Percentiles rank a stretch among this genome's conserved stretches.
Evolutionary conservation across 2,888 invertebrate species (phyloP).

Genomic region (Ceraclea dissimilis): DNA sequence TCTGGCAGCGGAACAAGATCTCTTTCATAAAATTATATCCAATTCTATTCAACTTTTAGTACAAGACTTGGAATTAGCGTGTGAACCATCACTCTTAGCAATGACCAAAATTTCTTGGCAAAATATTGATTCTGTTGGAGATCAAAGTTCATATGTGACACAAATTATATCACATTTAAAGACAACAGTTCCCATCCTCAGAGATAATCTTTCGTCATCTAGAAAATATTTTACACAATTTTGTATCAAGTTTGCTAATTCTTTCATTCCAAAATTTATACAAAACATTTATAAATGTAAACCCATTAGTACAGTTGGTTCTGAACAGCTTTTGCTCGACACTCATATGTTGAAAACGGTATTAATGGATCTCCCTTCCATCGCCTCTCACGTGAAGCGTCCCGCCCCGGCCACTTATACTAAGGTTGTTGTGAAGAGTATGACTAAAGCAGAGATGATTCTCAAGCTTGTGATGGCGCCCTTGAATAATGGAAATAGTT

Average conservation of each 20-base stretch:
- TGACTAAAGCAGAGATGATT: conserved; percentile 98
- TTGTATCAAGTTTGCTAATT: conserved; percentile 91
- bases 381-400: conserved; percentile 79
- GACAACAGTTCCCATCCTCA: conserved; percentile 76
- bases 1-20: conserved; percentile 78
- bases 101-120: conserved; percentile 96
- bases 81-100: conserved; percentile 84
- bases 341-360: conserved; percentile 93
- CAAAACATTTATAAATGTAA: conserved; percentile 87
- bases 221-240: conserved; percentile 97
- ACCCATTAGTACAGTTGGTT: conserved; percentile 80
- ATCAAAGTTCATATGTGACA: conserved; percentile 92
- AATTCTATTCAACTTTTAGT: conserved; percentile 88
- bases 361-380: conserved; percentile 86
- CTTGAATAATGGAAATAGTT: conserved; percentile 36
- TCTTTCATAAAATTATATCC: conserved; percentile 77
- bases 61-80: conserved; percentile 88
- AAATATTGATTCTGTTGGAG: conserved; percentile 87
- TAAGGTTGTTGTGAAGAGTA: conserved; percentile 77
- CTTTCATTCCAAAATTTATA: conserved; percentile 92
- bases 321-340: conserved; percentile 89
- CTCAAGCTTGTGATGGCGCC: conserved; percentile 98
- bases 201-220: conserved; percentile 85
- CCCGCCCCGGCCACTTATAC: conserved; percentile 85
- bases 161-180: conserved; percentile 81